phyloP scores from a whole-genome alignment of 2,797 vertebrate genomes.

The Octomys mimax region DNA sequence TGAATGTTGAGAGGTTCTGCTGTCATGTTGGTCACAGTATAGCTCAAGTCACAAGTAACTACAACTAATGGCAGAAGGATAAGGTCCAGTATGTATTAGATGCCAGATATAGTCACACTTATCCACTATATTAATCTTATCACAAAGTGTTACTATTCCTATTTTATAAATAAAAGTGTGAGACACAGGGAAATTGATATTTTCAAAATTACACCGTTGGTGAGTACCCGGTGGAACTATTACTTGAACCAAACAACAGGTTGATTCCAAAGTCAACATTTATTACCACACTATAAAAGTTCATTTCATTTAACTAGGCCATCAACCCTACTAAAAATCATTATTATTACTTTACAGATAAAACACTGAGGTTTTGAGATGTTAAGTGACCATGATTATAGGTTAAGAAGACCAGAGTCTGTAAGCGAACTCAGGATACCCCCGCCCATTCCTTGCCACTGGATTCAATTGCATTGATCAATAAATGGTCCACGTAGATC shows the following conservation, averaged over 20 bases:
- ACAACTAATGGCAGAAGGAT: not conserved
- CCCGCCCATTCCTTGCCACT: not conserved
- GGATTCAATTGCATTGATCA: not conserved
- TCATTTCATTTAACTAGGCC: not conserved
- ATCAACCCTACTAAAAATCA: not conserved
- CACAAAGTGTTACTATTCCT: not conserved
- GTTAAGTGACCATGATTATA: not conserved
- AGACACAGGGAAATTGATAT: not conserved
- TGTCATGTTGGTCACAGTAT: not conserved
- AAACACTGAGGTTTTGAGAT: not conserved
- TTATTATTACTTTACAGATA: not conserved
- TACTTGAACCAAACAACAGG: constrained; percentile 1
- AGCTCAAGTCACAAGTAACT: not conserved
- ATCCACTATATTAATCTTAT: not conserved
- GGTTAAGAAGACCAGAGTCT: not conserved
- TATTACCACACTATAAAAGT: not conserved
- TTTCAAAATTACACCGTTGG: constrained; percentile 18
- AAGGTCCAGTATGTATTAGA: no score
- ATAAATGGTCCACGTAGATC: not conserved
- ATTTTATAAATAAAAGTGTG: not conserved
- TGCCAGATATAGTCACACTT: not conserved
- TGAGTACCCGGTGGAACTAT: not conserved
- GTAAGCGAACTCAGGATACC: not conserved
- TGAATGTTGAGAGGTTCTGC: not conserved
- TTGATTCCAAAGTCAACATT: not conserved